Evolutionary conservation across 1,140 invertebrate species (phyloP).

Genomic region (Antheraea pernyi): DNA sequence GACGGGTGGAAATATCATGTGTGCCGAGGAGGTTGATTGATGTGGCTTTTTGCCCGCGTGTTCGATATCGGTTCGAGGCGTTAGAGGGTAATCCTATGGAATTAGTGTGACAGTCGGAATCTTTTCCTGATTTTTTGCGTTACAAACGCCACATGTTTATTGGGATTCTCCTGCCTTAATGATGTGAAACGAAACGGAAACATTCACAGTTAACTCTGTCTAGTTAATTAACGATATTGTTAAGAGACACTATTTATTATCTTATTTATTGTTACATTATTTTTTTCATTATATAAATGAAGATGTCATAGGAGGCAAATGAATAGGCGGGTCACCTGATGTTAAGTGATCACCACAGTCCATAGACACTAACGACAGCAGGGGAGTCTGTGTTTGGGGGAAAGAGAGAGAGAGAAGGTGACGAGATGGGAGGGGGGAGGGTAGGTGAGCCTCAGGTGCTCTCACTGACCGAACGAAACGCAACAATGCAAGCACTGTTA

Average conservation of each 20-base stretch:
- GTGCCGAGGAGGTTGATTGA: slow-evolving; percentile 49
- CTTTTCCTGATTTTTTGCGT: slow-evolving; percentile 64
- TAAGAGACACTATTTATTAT: slow-evolving; percentile 1
- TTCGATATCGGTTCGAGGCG: slow-evolving; percentile 23
- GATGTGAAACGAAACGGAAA: slow-evolving; percentile 62
- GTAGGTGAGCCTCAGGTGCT: too few species aligned
- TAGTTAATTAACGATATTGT: slow-evolving; percentile 21
- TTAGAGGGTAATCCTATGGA: slow-evolving; percentile 53
- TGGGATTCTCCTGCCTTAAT: slow-evolving; percentile 54
- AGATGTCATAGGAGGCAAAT: too few species aligned
- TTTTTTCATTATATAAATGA: background rate
- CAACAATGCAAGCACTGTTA: too few species aligned
- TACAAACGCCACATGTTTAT: slow-evolving; percentile 61
- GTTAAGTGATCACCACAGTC: too few species aligned
- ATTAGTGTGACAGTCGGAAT: slow-evolving; percentile 71
- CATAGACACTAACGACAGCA: too few species aligned
- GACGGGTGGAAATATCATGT: background rate
- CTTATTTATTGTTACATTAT: background rate
- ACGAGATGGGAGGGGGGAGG: too few species aligned
- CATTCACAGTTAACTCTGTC: slow-evolving; percentile 25
- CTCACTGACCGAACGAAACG: too few species aligned
- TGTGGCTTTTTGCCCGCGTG: slow-evolving; percentile 68
- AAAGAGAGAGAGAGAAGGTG: too few species aligned
- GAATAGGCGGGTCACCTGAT: too few species aligned
- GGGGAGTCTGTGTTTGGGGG: too few species aligned